These are phyloP conservation scores for Sigmodon hispidus DNA, from an alignment of 2,113 vertebrate genomes.

Conservation along the genomic window DNA sequence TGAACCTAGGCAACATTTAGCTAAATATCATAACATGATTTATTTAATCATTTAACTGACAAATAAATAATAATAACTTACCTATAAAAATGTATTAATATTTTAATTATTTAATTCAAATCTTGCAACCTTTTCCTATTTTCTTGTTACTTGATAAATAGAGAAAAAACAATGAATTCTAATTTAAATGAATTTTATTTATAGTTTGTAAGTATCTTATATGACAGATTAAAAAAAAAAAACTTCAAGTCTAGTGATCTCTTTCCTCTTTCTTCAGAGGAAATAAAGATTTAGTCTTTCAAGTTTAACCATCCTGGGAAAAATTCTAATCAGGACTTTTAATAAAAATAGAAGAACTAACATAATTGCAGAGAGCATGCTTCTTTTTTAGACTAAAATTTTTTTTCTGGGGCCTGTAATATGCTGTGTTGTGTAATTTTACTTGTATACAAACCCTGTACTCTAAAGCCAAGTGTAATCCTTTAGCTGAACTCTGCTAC, in stretches of 20 bases:
- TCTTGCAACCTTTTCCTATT: background rate
- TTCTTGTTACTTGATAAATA: background rate
- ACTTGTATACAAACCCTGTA: background rate
- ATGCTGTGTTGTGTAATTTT: no score
- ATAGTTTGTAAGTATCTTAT: background rate
- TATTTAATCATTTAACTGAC: background rate
- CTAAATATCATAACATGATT: background rate
- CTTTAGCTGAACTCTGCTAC: background rate
- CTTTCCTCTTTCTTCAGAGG: background rate
- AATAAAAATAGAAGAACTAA: background rate
- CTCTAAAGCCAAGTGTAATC: background rate
- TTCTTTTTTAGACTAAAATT: slow-evolving; percentile 19
- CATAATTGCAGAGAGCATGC: background rate
- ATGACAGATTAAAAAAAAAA: background rate
- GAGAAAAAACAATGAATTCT: background rate
- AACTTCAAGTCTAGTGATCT: background rate
- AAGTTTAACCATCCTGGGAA: background rate
- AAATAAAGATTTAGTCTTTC: background rate
- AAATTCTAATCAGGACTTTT: background rate
- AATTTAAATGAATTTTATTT: background rate
- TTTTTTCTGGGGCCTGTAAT: background rate
- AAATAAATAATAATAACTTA: background rate
- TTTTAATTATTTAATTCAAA: background rate
- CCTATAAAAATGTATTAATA: background rate
- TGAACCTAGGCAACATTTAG: background rate